phyloP scores from a whole-genome alignment of 2,888 invertebrate species.

The Trissoscelio sp. region DNA sequence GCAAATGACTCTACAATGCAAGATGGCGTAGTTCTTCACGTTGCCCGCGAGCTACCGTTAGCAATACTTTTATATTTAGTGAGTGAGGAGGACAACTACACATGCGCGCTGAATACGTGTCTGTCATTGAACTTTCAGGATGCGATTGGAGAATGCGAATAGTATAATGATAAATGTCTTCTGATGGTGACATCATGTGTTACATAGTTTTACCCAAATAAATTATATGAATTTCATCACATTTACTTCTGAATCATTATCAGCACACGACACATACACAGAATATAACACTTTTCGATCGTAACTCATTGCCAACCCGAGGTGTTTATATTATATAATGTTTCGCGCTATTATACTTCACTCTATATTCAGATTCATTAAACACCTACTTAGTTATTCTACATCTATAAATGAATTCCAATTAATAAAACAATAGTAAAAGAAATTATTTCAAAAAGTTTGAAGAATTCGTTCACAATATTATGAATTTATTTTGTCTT shows the following conservation, averaged over 20 bases:
- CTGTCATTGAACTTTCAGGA: slow-evolving; percentile 58
- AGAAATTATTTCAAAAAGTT: too few species aligned
- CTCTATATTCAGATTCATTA: neutral
- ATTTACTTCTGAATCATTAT: slow-evolving; percentile 48
- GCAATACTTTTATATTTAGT: slow-evolving; percentile 80
- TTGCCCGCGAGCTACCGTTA: slow-evolving; percentile 76
- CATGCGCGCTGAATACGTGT: slow-evolving; percentile 50
- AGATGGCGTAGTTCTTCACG: slow-evolving; percentile 84
- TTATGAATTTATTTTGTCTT: too few species aligned
- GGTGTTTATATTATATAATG: slow-evolving; percentile 25
- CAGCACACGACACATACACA: slow-evolving; percentile 38
- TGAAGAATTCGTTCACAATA: too few species aligned
- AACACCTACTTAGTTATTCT: too few species aligned
- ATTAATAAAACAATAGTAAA: too few species aligned
- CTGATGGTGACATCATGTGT: slow-evolving; percentile 52
- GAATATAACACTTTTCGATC: slow-evolving; percentile 41
- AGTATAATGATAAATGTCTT: slow-evolving; percentile 55
- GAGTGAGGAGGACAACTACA: slow-evolving; percentile 72
- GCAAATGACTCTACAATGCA: slow-evolving; percentile 85
- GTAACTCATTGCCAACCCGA: slow-evolving; percentile 35
- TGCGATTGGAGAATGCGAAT: slow-evolving; percentile 60
- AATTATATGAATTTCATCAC: slow-evolving; percentile 57
- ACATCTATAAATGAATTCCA: too few species aligned
- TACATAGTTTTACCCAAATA: slow-evolving; percentile 46
- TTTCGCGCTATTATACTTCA: slow-evolving; percentile 1